Evolutionary conservation across 2,888 invertebrate species (phyloP), one percentile per base, ranked within the genome.

Genomic region (Euspilapteryx auroguttella): DNA sequence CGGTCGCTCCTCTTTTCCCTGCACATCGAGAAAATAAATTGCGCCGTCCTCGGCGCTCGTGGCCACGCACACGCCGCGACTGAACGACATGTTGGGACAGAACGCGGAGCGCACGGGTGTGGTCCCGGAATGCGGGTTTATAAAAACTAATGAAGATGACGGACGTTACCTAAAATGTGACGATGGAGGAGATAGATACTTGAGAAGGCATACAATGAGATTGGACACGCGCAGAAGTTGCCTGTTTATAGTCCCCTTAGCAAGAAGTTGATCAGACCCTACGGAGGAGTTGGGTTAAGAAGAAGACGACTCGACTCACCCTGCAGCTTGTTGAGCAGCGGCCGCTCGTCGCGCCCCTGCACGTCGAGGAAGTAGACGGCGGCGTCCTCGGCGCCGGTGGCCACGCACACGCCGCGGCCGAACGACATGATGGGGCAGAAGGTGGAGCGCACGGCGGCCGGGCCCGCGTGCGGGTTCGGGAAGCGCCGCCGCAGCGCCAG

Each of bases 381-480:
- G 31, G 84, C 82, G 68, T 90, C 89, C 65, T 89, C 89, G 56
- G 86, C 83, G 34, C 88, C 89, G 32, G 85, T 82, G 25, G 89
- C 89, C 37, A 89, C 84, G 73, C 88, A 89, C 32, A 87, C 86
- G 35, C 89, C 89, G 62, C 87, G 84, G 28, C 87, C 73, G 64
- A 88, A 88, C 37, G 88, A 89, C 86, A 89, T 89, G 37, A 86
- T 82, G 4, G 93, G 91, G 48, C 92, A 93, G 73, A 93, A 93
- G 3, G 87, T 85, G 15, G 90, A 88, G 39, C 80, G 76, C 12
- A 90, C 80, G 36, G 79, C 56, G 45, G 78, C 71, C n/a, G n/a
- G n/a, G 24, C 55, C 61, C 28, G 71, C 65, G 55, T 89, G 88
- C 27, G 68, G 53, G 37, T 86, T 80, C 27, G 78, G 77, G 58